Evolutionary conservation across 2,797 vertebrate species (phyloP).

Genomic region (Gymnothorax reevesii): DNA sequence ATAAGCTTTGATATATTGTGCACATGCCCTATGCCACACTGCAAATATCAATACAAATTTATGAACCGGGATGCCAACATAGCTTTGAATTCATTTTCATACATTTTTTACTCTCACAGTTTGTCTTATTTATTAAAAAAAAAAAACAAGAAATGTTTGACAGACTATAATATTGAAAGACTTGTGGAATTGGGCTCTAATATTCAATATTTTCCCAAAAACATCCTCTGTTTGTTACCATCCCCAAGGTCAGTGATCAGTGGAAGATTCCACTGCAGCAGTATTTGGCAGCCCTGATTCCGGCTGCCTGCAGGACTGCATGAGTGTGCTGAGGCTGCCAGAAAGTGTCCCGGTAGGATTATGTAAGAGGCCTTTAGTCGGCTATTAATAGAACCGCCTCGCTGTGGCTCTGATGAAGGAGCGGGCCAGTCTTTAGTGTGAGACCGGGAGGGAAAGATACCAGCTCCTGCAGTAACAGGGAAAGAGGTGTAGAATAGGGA

Average conservation of each 20-base stretch:
- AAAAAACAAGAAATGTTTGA: neutral
- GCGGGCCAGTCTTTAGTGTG: neutral
- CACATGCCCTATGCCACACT: too few relatives aligned
- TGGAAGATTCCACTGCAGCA: constrained; percentile 10
- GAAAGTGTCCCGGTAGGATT: constrained; percentile 23
- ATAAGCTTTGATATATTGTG: too few relatives aligned
- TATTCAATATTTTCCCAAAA: neutral
- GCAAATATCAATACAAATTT: neutral
- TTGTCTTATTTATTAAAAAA: neutral
- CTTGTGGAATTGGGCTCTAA: neutral
- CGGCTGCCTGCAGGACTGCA: constrained; percentile 14
- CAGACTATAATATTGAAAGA: neutral
- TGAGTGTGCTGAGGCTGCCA: neutral
- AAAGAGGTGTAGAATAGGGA: neutral
- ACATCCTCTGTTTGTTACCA: neutral
- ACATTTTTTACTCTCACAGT: neutral
- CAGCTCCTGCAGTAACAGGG: neutral
- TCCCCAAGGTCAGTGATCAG: neutral
- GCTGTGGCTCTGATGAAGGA: constrained; percentile 10
- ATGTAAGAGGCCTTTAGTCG: constrained; percentile 27
- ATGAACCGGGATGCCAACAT: neutral
- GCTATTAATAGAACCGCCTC: constrained; percentile 29
- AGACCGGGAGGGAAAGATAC: neutral
- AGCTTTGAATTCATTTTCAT: neutral
- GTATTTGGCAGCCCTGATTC: constrained; percentile 3